A percentile compares a stretch with the other conserved stretches of the same genome.
Conservation (phyloP, 2,113 vertebrate genomes). For the Rynchops niger region DNA sequence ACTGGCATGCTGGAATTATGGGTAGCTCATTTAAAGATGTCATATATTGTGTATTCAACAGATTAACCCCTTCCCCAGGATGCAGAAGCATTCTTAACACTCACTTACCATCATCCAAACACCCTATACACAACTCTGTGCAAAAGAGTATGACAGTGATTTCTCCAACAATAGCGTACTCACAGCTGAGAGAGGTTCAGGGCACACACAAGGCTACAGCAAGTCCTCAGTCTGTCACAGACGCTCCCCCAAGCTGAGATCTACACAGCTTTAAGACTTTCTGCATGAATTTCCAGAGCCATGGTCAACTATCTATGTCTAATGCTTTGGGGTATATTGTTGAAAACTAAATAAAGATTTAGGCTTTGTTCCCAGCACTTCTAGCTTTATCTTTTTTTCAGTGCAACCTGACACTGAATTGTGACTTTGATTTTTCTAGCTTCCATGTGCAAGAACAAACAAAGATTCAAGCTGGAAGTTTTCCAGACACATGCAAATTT, state of each 20-base stretch:
- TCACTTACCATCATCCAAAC: not conserved
- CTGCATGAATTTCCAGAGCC: not conserved
- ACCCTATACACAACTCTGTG: not conserved
- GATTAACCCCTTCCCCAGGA: not conserved
- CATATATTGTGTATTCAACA: not conserved
- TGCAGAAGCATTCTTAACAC: not conserved
- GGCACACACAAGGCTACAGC: not conserved
- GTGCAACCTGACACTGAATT: not conserved
- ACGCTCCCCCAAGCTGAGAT: not conserved
- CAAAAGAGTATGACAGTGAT: not conserved
- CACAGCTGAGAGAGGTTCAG: not conserved
- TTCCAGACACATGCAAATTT: not conserved
- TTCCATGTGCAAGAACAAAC: not conserved
- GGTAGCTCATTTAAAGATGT: slow-evolving; percentile 12
- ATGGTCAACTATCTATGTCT: not conserved
- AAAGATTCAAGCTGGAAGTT: not conserved
- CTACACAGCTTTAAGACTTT: not conserved
- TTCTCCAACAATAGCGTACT: rapidly evolving
- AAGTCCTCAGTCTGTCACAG: not conserved
- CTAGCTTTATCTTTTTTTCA: not conserved
- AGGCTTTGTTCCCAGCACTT: not conserved
- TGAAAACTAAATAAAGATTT: not conserved
- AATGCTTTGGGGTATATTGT: not conserved
- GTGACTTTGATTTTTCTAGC: not conserved
- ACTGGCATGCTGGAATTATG: not conserved